Evolutionary conservation across 2,888 invertebrate species (phyloP).

Genomic region (Julus scandinavius): DNA sequence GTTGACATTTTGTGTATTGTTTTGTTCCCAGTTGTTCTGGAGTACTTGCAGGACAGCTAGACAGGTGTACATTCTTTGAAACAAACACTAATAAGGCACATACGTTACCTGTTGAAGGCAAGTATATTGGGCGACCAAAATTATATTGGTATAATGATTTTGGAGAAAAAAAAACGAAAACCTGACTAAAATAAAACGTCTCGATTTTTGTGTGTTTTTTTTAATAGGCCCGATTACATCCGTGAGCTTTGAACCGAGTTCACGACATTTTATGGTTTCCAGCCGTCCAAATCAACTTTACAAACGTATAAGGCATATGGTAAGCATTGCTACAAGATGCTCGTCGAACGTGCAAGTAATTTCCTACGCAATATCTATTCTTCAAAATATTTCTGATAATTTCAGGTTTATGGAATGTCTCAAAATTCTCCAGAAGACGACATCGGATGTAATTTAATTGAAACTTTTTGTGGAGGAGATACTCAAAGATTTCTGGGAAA

Average conservation of each 20-base stretch:
- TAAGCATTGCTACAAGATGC: too few relatives aligned
- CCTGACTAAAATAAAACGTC: neutral
- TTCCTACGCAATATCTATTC: neutral
- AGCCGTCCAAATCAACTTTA: slow-evolving; percentile 46
- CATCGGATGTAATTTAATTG: slow-evolving; percentile 33
- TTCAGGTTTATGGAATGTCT: slow-evolving; percentile 25
- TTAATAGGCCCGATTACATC: slow-evolving; percentile 51
- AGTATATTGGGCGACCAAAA: neutral
- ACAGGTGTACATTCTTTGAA: slow-evolving; percentile 55
- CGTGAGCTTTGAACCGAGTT: slow-evolving; percentile 37
- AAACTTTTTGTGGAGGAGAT: slow-evolving; percentile 45
- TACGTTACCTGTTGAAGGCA: slow-evolving; percentile 56
- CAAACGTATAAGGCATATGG: slow-evolving; percentile 14
- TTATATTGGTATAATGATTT: neutral
- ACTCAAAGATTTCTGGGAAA: slow-evolving; percentile 37
- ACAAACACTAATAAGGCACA: slow-evolving; percentile 49
- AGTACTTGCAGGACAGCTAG: slow-evolving; percentile 56
- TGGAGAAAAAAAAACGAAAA: too few relatives aligned
- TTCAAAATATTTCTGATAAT: neutral
- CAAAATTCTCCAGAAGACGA: neutral
- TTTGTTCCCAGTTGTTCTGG: slow-evolving; percentile 53
- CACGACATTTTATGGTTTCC: slow-evolving; percentile 42
- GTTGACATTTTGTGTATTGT: too few relatives aligned
- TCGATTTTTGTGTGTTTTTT: neutral
- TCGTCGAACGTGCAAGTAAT: neutral